These are phyloP conservation scores for Phalloptychus januarius DNA, from an alignment of 2,797 vertebrate genomes.

Conservation along the genomic window DNA sequence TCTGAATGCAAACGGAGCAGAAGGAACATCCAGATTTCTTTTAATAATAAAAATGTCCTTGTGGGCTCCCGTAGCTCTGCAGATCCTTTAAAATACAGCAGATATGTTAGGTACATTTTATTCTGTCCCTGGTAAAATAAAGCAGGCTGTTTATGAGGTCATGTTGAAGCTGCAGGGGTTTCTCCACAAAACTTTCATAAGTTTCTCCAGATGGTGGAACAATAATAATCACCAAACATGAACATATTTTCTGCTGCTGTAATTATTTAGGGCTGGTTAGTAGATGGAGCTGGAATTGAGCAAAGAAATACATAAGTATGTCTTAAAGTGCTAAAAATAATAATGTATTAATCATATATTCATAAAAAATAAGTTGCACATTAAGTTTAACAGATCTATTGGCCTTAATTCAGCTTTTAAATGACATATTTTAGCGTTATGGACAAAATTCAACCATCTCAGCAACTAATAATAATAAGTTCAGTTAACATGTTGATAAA, in stretches of 20 bases:
- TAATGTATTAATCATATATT: not conserved
- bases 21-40: conserved; percentile 10
- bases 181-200: not conserved
- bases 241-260: not conserved
- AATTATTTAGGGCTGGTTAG: not conserved
- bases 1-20: not conserved
- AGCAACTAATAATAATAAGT: not conserved
- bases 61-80: not conserved
- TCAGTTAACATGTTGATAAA: not conserved
- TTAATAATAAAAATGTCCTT: not conserved
- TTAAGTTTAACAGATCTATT: not conserved
- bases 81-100: not conserved
- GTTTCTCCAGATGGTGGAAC: not conserved
- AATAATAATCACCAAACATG: not conserved
- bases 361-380: not conserved
- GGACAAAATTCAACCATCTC: not conserved
- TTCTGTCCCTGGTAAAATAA: not conserved
- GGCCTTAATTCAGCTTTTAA: not conserved
- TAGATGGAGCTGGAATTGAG: not conserved
- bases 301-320: not conserved
- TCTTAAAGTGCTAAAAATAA: not conserved
- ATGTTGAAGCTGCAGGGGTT: not conserved
- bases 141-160: not conserved
- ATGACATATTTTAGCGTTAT: not conserved
- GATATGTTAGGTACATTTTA: not conserved